Evolutionary conservation across 2,797 vertebrate genomes (phyloP).

Genomic region (Ambastaia sidthimunki): DNA sequence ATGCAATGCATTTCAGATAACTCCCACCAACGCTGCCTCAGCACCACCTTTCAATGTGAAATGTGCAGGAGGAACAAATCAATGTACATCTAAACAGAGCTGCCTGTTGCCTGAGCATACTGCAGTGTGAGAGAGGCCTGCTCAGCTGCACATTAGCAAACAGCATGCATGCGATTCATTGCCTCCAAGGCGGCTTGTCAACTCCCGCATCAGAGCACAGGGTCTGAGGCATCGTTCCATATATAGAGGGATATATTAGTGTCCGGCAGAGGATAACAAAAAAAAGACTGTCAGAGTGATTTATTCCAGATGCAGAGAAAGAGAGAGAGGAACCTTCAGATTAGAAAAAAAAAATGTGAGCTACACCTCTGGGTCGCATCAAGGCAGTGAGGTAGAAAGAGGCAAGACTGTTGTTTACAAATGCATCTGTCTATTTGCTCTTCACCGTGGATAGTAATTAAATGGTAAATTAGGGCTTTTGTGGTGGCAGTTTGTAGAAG

Average conservation of each 20-base stretch:
- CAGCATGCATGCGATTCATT: slow-evolving; percentile 72
- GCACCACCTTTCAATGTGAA: neutral
- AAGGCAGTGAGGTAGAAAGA: slow-evolving; percentile 73
- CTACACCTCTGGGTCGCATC: slow-evolving; percentile 77
- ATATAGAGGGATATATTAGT: slow-evolving; percentile 75
- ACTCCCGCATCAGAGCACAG: slow-evolving; percentile 69
- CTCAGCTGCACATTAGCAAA: slow-evolving; percentile 73
- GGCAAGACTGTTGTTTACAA: slow-evolving; percentile 78
- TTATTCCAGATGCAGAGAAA: slow-evolving; percentile 37
- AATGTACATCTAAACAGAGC: neutral
- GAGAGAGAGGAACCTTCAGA: neutral
- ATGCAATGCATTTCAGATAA: neutral
- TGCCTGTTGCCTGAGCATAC: neutral
- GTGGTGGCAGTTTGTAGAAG: neutral
- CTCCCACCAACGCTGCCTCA: neutral
- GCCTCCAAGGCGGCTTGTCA: slow-evolving; percentile 70
- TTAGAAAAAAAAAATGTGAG: slow-evolving; percentile 70
- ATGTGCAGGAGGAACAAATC: slow-evolving; percentile 1
- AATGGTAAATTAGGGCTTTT: slow-evolving; percentile 63
- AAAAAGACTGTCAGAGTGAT: slow-evolving; percentile 43
- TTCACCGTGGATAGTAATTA: slow-evolving; percentile 68
- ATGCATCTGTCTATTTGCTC: slow-evolving; percentile 68
- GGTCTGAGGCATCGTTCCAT: slow-evolving; percentile 66
- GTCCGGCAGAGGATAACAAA: slow-evolving; percentile 61
- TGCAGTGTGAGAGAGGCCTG: neutral